phyloP scores from a whole-genome alignment of 2,797 vertebrate genomes.

The Tauraco hartlaubi region DNA sequence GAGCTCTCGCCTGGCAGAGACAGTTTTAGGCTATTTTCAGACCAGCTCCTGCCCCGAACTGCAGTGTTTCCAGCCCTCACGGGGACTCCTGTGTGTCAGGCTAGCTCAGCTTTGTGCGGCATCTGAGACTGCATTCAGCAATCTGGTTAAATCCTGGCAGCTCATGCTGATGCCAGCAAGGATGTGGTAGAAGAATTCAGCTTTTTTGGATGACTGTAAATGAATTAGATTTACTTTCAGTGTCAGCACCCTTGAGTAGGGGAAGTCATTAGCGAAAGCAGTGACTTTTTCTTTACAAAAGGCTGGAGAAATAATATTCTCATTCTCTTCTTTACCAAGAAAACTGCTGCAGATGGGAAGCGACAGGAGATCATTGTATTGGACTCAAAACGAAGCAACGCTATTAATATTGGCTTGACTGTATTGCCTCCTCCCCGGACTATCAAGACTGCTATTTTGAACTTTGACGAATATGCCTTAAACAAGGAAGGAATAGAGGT shows the following conservation, averaged over 20 bases:
- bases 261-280: not conserved
- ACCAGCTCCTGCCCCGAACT: not conserved
- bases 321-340: slow-evolving; percentile 83
- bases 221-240: not conserved
- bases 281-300: not conserved
- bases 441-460: slow-evolving; percentile 98
- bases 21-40: not conserved
- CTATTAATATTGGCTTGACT: slow-evolving; percentile 97
- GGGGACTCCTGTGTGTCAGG: not conserved
- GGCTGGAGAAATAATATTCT: slow-evolving; percentile 28
- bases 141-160: not conserved
- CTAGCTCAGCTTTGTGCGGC: not conserved
- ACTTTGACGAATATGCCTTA: slow-evolving; percentile 98
- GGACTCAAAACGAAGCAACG: slow-evolving; percentile 96
- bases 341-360: slow-evolving; percentile 96
- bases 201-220: not conserved
- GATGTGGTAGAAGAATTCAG: not conserved
- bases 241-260: not conserved
- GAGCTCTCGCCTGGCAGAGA: not conserved
- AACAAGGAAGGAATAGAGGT: slow-evolving; percentile 99
- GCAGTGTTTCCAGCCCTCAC: not conserved
- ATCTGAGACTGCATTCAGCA: not conserved
- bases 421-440: slow-evolving; percentile 96
- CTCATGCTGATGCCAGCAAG: not conserved
- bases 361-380: slow-evolving; percentile 96